Evolutionary conservation across 2,113 vertebrate species (phyloP).

Genomic region (Numida meleagris): DNA sequence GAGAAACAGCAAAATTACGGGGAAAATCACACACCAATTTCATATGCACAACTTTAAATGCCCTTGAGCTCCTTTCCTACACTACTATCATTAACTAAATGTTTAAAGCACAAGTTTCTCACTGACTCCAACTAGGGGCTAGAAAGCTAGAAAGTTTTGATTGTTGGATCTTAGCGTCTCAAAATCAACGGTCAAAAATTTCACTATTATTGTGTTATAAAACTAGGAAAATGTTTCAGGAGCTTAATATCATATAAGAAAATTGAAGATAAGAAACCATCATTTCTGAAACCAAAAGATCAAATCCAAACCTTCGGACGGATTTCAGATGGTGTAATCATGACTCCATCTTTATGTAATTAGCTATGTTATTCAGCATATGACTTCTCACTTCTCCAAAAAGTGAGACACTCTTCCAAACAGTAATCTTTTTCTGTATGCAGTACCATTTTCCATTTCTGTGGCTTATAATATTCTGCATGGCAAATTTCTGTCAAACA

Average conservation of each 20-base stretch:
- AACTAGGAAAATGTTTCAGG: background rate
- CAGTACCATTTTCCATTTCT: background rate
- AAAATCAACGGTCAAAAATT: background rate
- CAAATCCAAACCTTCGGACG: background rate
- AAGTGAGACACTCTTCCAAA: background rate
- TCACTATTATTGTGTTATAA: background rate
- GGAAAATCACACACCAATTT: background rate
- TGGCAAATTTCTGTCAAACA: background rate
- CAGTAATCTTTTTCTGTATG: background rate
- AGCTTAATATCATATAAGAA: background rate
- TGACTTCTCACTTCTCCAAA: background rate
- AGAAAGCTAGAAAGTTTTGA: background rate
- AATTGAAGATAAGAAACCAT: background rate
- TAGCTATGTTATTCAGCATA: background rate
- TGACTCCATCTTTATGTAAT: background rate
- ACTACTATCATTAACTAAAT: background rate
- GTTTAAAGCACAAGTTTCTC: background rate
- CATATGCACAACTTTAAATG: background rate
- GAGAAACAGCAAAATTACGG: background rate
- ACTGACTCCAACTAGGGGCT: background rate
- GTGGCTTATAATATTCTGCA: background rate
- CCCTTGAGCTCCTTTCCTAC: background rate
- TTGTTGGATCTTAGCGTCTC: background rate
- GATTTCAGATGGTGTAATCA: background rate
- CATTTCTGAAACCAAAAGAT: background rate